A percentile compares a stretch with the other conserved stretches of the same genome.
phyloP scores from a whole-genome alignment of 1,140 invertebrate species.

The Acyrthosiphon pisum region DNA sequence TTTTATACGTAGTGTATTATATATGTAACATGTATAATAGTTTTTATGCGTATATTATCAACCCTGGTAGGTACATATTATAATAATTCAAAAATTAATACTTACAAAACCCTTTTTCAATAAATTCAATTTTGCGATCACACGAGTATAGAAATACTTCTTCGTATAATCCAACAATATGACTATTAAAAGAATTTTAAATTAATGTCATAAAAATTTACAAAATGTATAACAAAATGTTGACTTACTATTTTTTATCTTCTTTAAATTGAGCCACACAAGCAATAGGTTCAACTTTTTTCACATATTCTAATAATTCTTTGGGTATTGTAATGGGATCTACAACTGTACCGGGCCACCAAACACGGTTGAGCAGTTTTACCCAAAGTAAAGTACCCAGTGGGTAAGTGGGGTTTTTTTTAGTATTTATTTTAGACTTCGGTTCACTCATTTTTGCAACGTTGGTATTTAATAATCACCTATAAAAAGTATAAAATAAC shows the following conservation, averaged over 20 bases:
- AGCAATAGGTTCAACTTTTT: not conserved
- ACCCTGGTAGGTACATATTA: not conserved
- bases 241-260: not conserved
- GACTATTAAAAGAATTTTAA: not conserved
- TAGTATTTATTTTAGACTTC: no score
- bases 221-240: not conserved
- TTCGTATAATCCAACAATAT: not conserved
- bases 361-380: not conserved
- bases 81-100: not conserved
- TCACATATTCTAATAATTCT: no score
- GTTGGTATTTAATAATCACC: not conserved
- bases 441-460: not conserved
- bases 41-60: not conserved
- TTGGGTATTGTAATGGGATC: not conserved
- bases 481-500: not conserved
- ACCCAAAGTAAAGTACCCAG: not conserved
- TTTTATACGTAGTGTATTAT: no score
- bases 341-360: conserved; percentile 1
- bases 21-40: no score
- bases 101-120: not conserved
- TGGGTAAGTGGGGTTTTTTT: not conserved
- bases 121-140: not conserved
- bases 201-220: not conserved
- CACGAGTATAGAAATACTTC: not conserved
- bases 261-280: not conserved